These are phyloP conservation scores for Chromoteleia sp. DNA, from an alignment of 2,888 invertebrate species.

Conservation along the genomic window DNA sequence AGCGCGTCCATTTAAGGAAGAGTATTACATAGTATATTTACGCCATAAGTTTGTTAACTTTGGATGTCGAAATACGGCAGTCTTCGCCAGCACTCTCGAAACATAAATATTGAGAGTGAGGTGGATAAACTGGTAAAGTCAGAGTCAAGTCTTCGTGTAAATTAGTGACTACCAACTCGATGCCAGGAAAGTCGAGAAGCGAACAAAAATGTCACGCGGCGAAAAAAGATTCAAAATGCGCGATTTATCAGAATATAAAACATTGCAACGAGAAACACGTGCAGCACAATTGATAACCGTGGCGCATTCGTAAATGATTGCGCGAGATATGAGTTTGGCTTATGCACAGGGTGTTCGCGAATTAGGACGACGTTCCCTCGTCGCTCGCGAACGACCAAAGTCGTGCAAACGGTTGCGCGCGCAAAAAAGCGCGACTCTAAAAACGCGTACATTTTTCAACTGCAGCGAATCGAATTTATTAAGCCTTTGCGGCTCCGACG, in stretches of 20 bases:
- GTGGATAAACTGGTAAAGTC: constrained; percentile 64
- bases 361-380: constrained; percentile 12
- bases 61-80: constrained; percentile 52
- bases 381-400: too few relatives aligned
- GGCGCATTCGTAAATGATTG: constrained; percentile 10
- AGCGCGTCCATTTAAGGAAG: constrained; percentile 42
- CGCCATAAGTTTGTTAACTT: constrained; percentile 55
- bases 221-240: constrained; percentile 16
- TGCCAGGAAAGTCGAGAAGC: constrained; percentile 56
- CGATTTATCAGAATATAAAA: constrained; percentile 39
- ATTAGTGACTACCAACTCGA: constrained; percentile 58
- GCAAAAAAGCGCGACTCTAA: neutral
- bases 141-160: constrained; percentile 53
- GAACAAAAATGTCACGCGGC: constrained; percentile 53
- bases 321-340: constrained; percentile 16
- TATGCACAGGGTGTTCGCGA: neutral
- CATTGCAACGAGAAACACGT: constrained; percentile 24
- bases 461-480: constrained; percentile 20
- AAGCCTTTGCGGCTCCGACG: constrained; percentile 15
- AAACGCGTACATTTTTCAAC: constrained; percentile 9
- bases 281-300: constrained; percentile 30
- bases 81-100: constrained; percentile 59
- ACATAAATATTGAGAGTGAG: constrained; percentile 62
- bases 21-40: constrained; percentile 42
- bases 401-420: too few relatives aligned